Evolutionary conservation across 2,888 invertebrate species (phyloP).

Genomic region (Microdon myrmicae): DNA sequence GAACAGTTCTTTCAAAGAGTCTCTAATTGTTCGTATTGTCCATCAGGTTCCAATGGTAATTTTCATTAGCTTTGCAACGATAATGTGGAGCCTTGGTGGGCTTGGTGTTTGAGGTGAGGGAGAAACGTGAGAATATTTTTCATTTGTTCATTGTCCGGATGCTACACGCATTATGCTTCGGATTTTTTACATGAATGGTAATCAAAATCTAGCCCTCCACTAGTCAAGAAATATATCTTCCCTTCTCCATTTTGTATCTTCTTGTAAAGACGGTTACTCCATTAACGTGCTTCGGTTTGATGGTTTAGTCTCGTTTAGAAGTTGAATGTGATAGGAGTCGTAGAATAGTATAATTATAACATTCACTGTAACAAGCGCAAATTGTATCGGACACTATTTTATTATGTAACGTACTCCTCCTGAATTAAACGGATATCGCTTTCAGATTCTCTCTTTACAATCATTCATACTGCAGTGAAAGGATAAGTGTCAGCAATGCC

Average conservation of each 20-base stretch:
- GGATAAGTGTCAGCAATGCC: too few species aligned
- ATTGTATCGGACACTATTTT: neutral
- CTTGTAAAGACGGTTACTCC: slow-evolving; percentile 36
- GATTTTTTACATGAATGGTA: slow-evolving; percentile 12
- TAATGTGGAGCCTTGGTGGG: too few species aligned
- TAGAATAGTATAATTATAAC: neutral
- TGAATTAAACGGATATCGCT: too few species aligned
- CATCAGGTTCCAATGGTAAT: too few species aligned
- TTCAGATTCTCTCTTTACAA: too few species aligned
- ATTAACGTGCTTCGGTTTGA: slow-evolving; percentile 32
- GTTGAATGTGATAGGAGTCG: slow-evolving; percentile 51
- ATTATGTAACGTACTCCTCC: too few species aligned
- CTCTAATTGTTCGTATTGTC: too few species aligned
- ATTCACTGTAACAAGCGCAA: neutral
- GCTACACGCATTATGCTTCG: slow-evolving; percentile 36
- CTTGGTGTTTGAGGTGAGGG: slow-evolving; percentile 36
- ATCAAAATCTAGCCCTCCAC: slow-evolving; percentile 30
- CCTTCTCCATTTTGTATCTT: too few species aligned
- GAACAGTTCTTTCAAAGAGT: too few species aligned
- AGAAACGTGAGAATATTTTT: slow-evolving; percentile 50
- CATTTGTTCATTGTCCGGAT: slow-evolving; percentile 39
- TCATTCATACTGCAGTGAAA: too few species aligned
- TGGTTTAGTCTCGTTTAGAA: slow-evolving; percentile 55
- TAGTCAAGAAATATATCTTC: slow-evolving; percentile 28
- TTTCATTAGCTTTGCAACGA: too few species aligned